Base-by-base conservation (phyloP, 1,140 invertebrate genomes). In the Amyelois transitella region DNA sequence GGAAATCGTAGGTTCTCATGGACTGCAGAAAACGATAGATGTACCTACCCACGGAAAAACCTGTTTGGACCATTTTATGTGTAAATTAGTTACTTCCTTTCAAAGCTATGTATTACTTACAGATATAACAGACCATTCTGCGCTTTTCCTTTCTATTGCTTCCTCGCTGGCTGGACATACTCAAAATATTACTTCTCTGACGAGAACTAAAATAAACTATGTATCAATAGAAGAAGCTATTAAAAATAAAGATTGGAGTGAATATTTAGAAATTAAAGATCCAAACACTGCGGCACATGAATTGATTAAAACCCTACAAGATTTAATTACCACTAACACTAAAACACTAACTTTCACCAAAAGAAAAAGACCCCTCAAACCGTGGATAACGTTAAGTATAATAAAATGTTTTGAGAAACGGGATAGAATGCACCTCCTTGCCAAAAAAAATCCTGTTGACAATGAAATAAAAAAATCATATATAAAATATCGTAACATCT, bases 21-120 rank as follows among this genome's bases (percentile, higher is more conserved):
- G 51, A 6, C 20, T 52, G 12, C 25, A 43, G 22, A 20, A 19
- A 7, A 20, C 51, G 1, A n/a, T 52, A n/a, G 32, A 52, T 43
- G 20, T 43, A 3, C 51, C 51, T 20, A 52, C 51, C 6, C 51
- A 52, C n/a, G 51, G 51, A 43, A 14, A 18, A 0, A 55, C 53
- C 2, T 55, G 53, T 18, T 12, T 55, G 3, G 53, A 55, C 17
- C 53, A 55, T 20, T 28, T 55, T 38, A 55, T 55, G 53, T 55
- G 43, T 25, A 55, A 32, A 43, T 17, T 55, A 1, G 44, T 20
- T 6, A n/a, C n/a, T 6, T 1, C 24, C 4, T 25, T 21, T 10
- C 21, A 21, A 43, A 28, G 28, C 18, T 52, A 28, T 43, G 32
- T 52, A 5, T 14, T 52, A 2, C 3, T 18, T 2, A 5, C 53